Base-by-base conservation (phyloP, 64 coral and sea anemone genomes). In the Catalaphyllia jardinei region DNA sequence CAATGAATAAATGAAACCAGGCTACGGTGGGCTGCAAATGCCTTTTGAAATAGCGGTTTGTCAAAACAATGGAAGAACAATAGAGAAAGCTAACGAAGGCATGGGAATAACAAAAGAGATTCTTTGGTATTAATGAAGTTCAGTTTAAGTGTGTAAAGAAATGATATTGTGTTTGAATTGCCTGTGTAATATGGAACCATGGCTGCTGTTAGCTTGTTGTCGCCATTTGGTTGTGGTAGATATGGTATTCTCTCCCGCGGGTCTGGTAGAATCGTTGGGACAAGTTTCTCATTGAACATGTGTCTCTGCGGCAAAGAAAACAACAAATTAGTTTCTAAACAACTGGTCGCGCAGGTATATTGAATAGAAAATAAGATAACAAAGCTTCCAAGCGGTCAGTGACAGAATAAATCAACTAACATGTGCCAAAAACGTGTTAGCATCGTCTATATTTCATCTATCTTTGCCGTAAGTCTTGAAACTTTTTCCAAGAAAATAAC, bases 171-270 rank as follows among this genome's bases (percentile, higher is more conserved):
- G 13, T 73, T 30, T 75, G 31, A n/a, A 76, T 62, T 71, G 81
- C 97, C 97, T 95, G 93, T 95, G 46, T 99, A 99, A 31, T 94
- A 94, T 29, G 89, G 91, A 4, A 93, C 64, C 91, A 99, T 95
- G 67, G 93, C 78, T 59, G 97, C 94, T 10, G 97, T 95, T 13
- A 99, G 74, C 60, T 93, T 95, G 75, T 95, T 99, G 30, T 95
- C 94, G 11, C 97, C 97, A 29, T 89, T 93, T 13, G 97, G 91
- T 72, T 87, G 73, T 4, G 94, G 93, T 18, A 95, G 78, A 64
- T 83, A 93, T 30, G 67, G 78, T 65, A 82, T 31, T 52, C 90
- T 95, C 29, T 79, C 87, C 78, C 35, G 57, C 0, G 90, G 52
- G 29, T 94, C 87, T 20, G 74, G 62, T 29, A 92, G 65, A 73